Evolutionary conservation across 1,140 invertebrate genomes (phyloP).

Genomic region (Tetragnatha versicolor): DNA sequence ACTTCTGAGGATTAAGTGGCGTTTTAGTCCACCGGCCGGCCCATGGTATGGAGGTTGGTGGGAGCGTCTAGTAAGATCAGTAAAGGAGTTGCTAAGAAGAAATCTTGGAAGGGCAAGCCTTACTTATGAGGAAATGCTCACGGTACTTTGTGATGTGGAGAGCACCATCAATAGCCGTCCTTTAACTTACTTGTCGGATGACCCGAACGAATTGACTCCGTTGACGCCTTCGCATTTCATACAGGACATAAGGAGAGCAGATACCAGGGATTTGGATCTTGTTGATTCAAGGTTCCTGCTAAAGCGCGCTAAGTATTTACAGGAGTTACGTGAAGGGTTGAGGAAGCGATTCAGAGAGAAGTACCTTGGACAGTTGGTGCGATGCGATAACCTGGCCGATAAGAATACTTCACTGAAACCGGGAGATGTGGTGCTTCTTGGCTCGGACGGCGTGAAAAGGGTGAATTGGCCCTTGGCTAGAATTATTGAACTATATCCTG

Average conservation of each 20-base stretch:
- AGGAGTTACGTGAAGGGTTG: too few relatives aligned
- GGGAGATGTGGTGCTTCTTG: too few relatives aligned
- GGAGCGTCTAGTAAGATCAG: conserved; percentile 62
- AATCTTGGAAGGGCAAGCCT: conserved; percentile 56
- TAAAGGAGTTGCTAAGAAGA: conserved; percentile 60
- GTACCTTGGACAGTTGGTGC: too few relatives aligned
- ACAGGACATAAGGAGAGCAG: neutral
- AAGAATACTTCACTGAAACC: too few relatives aligned
- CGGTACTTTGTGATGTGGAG: conserved; percentile 58
- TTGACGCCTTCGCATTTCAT: too few relatives aligned
- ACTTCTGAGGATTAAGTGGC: neutral
- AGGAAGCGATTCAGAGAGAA: too few relatives aligned
- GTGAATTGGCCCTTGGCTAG: too few relatives aligned
- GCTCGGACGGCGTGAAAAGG: too few relatives aligned
- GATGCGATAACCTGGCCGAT: too few relatives aligned
- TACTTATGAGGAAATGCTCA: conserved; percentile 56
- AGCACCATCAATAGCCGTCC: conserved; percentile 55
- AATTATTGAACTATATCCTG: too few relatives aligned
- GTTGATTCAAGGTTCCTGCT: too few relatives aligned
- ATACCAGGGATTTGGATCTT: neutral
- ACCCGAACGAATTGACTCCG: neutral
- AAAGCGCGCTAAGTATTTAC: too few relatives aligned
- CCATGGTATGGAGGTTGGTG: conserved; percentile 56
- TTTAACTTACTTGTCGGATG: conserved; percentile 23
- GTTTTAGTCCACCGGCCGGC: neutral